Percentiles rank a stretch among this genome's conserved stretches.
These are phyloP conservation scores for Gymnoscopelus braueri DNA, from an alignment of 2,797 vertebrate genomes.

Conservation along the genomic window DNA sequence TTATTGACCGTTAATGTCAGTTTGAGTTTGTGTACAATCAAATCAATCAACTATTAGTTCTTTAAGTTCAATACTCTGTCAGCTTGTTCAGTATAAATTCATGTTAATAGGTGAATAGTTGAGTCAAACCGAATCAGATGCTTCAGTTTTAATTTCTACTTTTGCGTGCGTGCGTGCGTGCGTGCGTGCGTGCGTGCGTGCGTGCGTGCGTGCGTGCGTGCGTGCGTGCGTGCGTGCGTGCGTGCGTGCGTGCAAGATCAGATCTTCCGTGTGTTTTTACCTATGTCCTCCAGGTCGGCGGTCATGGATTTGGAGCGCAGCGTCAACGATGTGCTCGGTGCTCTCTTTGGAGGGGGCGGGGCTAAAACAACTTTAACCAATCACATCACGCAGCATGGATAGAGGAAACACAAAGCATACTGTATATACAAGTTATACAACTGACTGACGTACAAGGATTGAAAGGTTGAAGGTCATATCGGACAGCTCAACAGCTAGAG, in stretches of 20 bases:
- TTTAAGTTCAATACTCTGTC: no score
- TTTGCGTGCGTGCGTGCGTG: neutral
- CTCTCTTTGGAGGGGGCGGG: slow-evolving; percentile 95
- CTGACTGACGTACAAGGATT: neutral
- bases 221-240: slow-evolving; percentile 1
- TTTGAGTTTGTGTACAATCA: no score
- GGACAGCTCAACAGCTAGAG: neutral
- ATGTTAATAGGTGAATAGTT: no score
- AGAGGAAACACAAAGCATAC: neutral
- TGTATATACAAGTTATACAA: neutral
- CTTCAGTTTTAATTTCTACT: no score
- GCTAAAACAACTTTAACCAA: slow-evolving; percentile 75
- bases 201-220: neutral
- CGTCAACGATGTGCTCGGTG: slow-evolving; percentile 95
- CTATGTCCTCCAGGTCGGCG: slow-evolving; percentile 92
- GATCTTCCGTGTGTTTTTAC: slow-evolving; percentile 58
- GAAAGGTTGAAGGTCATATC: no score
- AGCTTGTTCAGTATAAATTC: no score
- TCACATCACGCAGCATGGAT: neutral
- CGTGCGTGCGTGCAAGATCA: neutral
- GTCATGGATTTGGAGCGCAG: slow-evolving; percentile 99
- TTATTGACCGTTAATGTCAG: no score
- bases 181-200: neutral
- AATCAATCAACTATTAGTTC: no score
- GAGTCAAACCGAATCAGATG: no score